Evolutionary conservation across 2,888 invertebrate genomes (phyloP).

Genomic region (Volucella inflata): DNA sequence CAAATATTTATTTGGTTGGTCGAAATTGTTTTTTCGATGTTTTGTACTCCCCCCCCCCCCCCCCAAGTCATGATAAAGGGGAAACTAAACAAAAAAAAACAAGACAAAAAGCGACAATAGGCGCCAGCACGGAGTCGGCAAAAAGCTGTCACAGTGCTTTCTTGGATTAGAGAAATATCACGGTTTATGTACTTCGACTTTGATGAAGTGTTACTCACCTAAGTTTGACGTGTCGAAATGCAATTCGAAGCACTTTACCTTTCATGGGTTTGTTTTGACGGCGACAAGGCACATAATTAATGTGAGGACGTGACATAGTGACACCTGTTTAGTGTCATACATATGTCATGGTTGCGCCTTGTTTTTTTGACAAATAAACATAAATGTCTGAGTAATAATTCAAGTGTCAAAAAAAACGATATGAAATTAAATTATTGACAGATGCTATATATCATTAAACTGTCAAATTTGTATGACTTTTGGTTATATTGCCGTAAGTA

Average conservation of each 20-base stretch:
- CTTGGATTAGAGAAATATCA: neutral
- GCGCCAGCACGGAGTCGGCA: no score
- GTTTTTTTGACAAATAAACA: constrained; percentile 12
- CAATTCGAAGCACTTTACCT: constrained; percentile 30
- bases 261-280: constrained; percentile 23
- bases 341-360: neutral
- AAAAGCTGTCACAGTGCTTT: neutral
- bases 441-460: neutral
- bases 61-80: constrained; percentile 19
- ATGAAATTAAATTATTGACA: constrained; percentile 16
- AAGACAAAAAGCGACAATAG: no score
- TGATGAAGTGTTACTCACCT: constrained; percentile 2
- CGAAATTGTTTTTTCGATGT: neutral
- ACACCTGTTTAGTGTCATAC: constrained; percentile 9
- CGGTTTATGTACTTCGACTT: neutral
- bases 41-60: constrained; percentile 26
- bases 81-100: no score
- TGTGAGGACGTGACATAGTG: constrained; percentile 14
- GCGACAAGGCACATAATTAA: constrained; percentile 39
- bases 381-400: constrained; percentile 19
- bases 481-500: constrained; percentile 6
- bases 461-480: constrained; percentile 38
- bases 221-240: constrained; percentile 28
- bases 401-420: neutral
- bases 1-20: constrained; percentile 25